Base-by-base conservation (phyloP, 2,113 vertebrate species). In the Oncorhynchus tshawytscha region DNA sequence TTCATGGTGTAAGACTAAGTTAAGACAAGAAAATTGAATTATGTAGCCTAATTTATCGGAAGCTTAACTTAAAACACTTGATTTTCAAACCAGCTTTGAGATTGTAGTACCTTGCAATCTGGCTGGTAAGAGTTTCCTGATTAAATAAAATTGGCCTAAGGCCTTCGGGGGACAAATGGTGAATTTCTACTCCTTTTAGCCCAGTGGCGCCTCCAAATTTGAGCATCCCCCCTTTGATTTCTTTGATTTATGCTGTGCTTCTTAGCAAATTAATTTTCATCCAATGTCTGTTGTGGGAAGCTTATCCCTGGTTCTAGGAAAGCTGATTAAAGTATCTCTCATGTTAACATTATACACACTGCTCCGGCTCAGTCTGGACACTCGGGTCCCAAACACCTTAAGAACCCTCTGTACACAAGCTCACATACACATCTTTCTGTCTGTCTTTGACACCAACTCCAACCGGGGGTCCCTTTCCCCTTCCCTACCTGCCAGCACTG, bases 401-500 rank as follows among this genome's bases (percentile, higher is more conserved):
- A 90, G 75, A 88, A 84, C 79, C 81, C 76, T 89, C 83, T 83
- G 82, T 81, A 88, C 59, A 62, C 59, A 88, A 81, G 76, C 90
- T 90, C 73, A 81, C 88, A 86, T 88, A 90, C 82, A 89, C 78
- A 90, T 73, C 91, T 90, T 87, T 81, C 89, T 88, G 79, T 79
- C 86, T 88, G 86, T 89, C 90, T 88, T 85, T 86, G 82, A 89
- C 87, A 92, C 88, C 87, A 86, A 88, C 88, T 81, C 87, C 88
- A 89, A 90, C 86, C 90, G 72, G 96, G 96, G 95, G 94, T 94
- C 92, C 82, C 90, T 81, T 87, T 88, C 85, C 92, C 82, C 90
- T 81, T 87, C 89, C 85, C 91, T 90, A 84, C 95, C 96, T 97
- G 95, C 96, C 95, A 96, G 94, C 93, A 96, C 95, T 96, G 95